phyloP scores from a whole-genome alignment of 2,113 vertebrate species.

The Hippoglossus stenolepis region DNA sequence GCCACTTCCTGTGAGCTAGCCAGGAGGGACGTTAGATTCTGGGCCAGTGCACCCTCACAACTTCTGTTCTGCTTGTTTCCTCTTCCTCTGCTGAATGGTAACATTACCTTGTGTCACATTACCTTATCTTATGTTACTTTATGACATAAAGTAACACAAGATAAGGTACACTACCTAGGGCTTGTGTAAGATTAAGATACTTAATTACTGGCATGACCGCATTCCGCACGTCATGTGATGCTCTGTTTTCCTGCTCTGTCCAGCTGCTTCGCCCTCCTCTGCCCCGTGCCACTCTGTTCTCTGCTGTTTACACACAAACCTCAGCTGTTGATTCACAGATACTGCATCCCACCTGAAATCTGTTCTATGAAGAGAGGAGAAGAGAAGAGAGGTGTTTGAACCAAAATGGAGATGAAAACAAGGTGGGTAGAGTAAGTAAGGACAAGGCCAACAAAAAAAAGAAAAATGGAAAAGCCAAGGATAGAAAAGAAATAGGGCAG shows the following conservation, averaged over 20 bases:
- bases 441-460: background rate
- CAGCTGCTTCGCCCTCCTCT: too few relatives aligned
- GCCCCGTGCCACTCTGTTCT: background rate
- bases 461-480: conserved; percentile 10
- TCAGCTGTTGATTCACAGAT: conserved; percentile 14
- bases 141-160: too few relatives aligned
- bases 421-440: background rate
- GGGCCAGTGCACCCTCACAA: conserved; percentile 59
- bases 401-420: conserved; percentile 5
- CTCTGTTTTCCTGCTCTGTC: background rate
- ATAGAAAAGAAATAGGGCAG: conserved; percentile 10
- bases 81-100: background rate
- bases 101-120: conserved; percentile 1
- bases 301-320: conserved; percentile 11
- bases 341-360: background rate
- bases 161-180: background rate
- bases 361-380: background rate
- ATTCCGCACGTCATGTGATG: conserved; percentile 6
- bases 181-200: background rate
- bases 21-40: conserved; percentile 71
- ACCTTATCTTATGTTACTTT: conserved; percentile 11
- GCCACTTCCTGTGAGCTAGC: conserved; percentile 61
- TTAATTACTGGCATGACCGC: conserved; percentile 22
- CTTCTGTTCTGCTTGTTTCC: conserved; percentile 30
- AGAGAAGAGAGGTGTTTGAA: background rate